Conservation (phyloP, 1,140 invertebrate genomes). For the Drosophila jambulina region DNA sequence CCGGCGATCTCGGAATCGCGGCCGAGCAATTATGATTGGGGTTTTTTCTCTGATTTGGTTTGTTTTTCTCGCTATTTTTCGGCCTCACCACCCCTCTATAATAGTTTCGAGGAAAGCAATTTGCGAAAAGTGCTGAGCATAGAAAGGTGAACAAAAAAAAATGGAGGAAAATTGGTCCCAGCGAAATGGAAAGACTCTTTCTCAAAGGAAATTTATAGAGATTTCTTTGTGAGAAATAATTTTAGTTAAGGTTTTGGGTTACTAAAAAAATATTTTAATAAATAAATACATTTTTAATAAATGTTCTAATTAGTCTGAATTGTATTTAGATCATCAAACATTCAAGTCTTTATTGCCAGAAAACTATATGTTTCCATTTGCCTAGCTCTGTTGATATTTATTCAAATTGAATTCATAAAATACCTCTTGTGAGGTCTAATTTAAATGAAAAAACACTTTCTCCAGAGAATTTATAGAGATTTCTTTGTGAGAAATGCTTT, state of each 20-base stretch:
- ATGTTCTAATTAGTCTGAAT: too few relatives aligned
- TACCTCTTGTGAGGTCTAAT: too few relatives aligned
- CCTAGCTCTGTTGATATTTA: background rate
- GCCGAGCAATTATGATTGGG: slow-evolving; percentile 44
- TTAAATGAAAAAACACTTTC: too few relatives aligned
- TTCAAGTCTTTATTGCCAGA: background rate
- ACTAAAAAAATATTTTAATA: too few relatives aligned
- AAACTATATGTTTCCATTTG: background rate
- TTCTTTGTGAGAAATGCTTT: too few relatives aligned
- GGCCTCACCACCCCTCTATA: background rate
- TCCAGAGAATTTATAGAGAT: too few relatives aligned
- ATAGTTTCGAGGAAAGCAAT: slow-evolving; percentile 36
- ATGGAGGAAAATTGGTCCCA: background rate
- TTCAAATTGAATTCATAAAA: slow-evolving; percentile 2
- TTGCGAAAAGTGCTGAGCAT: slow-evolving; percentile 17
- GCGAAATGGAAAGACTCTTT: slow-evolving; percentile 10
- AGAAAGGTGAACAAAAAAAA: background rate
- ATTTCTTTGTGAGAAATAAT: too few relatives aligned
- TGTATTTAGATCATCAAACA: too few relatives aligned
- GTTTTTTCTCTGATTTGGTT: slow-evolving; percentile 16
- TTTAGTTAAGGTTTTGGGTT: background rate
- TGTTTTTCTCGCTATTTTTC: slow-evolving; percentile 22
- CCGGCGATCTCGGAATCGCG: slow-evolving; percentile 23
- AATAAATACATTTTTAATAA: too few relatives aligned
- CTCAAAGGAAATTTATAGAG: background rate